Percentiles rank a stretch among this genome's conserved stretches.
Evolutionary conservation across 2,888 invertebrate genomes (phyloP).

Genomic region (Folsomia candida): DNA sequence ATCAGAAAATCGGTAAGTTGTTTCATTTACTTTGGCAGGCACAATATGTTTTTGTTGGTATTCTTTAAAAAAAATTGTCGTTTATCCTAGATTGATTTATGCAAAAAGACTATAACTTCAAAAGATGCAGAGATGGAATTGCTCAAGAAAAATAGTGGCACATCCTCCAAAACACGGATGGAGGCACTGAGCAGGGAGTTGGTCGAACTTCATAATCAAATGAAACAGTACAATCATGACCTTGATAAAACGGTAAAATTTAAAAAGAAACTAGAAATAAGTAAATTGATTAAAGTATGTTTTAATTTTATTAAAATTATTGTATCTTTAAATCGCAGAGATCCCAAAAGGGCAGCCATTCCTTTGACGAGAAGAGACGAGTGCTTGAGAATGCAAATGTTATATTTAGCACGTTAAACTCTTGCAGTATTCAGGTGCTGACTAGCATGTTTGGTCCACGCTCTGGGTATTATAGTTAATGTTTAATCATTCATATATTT

Average conservation of each 20-base stretch:
- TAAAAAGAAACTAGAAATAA: neutral
- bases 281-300: too few relatives aligned
- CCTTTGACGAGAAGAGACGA: neutral
- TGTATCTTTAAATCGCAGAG: neutral
- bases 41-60: too few relatives aligned
- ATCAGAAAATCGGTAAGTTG: constrained; percentile 18
- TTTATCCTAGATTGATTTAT: constrained; percentile 13
- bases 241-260: neutral
- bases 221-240: neutral
- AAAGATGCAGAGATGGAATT: neutral
- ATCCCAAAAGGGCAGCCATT: neutral
- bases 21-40: neutral
- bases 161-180: constrained; percentile 1
- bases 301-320: too few relatives aligned
- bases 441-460: neutral
- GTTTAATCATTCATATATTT: neutral
- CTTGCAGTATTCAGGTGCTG: constrained; percentile 34
- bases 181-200: neutral
- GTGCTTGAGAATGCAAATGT: constrained; percentile 51
- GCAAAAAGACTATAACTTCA: neutral
- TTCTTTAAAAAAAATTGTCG: too few relatives aligned
- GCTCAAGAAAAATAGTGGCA: neutral
- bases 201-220: neutral
- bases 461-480: neutral
- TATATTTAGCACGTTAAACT: constrained; percentile 51